Conservation (phyloP, 2,113 vertebrate species). For the Leucopsar rothschildi region DNA sequence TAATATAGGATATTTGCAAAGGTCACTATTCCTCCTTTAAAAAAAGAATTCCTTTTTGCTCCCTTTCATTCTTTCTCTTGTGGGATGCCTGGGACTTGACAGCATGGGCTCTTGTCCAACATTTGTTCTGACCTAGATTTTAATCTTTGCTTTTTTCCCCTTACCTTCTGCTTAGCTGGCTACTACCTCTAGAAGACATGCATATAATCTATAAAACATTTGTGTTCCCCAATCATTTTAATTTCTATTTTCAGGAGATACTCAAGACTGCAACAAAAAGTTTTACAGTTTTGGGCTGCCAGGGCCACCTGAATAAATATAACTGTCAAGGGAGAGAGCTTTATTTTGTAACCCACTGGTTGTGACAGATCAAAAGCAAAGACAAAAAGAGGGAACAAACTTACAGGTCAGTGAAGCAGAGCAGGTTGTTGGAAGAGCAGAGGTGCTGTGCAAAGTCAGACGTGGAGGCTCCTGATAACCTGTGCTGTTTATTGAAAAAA, state of each 20-base stretch:
- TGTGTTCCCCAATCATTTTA: background rate
- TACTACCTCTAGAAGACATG: conserved; percentile 3
- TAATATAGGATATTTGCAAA: conserved; percentile 11
- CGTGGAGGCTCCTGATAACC: background rate
- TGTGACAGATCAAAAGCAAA: background rate
- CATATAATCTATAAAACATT: conserved; percentile 7
- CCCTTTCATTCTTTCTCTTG: background rate
- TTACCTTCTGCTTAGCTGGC: conserved; percentile 32
- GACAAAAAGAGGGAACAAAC: background rate
- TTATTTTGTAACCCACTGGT: background rate
- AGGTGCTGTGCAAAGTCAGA: background rate
- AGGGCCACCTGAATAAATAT: background rate
- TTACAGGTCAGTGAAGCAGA: background rate
- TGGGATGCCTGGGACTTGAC: conserved; percentile 17
- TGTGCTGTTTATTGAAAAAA: background rate
- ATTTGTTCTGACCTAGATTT: conserved; percentile 64
- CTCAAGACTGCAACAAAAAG: background rate
- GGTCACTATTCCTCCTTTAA: background rate
- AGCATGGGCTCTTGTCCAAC: background rate
- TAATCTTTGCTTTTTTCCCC: conserved; percentile 45
- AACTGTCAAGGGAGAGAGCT: background rate
- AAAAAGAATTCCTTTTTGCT: background rate
- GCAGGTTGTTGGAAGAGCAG: background rate
- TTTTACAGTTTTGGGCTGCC: background rate
- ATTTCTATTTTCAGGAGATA: conserved; percentile 24